Base-by-base conservation (phyloP, 2,888 invertebrate species). In the Pollenia angustigena region DNA sequence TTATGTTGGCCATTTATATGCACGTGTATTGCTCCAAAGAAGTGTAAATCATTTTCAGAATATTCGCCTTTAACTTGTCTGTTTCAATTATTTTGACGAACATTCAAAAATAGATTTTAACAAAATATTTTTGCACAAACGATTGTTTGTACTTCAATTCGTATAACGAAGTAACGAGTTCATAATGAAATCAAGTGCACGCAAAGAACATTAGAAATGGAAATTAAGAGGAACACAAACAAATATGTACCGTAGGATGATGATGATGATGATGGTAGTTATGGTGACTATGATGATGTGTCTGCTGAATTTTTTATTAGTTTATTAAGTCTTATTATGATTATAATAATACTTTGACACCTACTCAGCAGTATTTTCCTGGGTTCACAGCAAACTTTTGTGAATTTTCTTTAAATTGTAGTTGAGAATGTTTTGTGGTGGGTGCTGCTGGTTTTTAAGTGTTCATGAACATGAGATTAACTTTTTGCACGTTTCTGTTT, bases 381-480 rank as follows among this genome's bases (percentile, higher is more conserved):
- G 54, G 23, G 48, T 66, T 79, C 58, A 72, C 54, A 68, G 40
- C 46, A 85, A 52, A 58, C 18, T 62, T 64, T 80, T 71, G 18
- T 56, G 42, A 48, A 42, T 68, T 74, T 58, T 32, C 56, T 64
- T 62, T 23, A 62, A 46, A 58, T 58, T 52, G 32, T 42, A 18
- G 14, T 69, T 68, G 52, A 75, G 44, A 68, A 32, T 42, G 12
- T 56, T 64, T 68, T 44, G 52, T 66, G n/a, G 69, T 75, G 74
- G 69, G 46, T 75, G 79, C 78, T 78, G 62, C 52, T 64, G 62
- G 9, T 32, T 69, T 75, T 82, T 66, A 48, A 60, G 72, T 81
- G 52, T 75, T 86, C 83, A 86, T 80, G 83, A 86, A 83, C 86
- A 75, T 80, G 79, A 86, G 75, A 80, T 66, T 46, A 72, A 60